Base-by-base conservation (phyloP, 2,888 invertebrate species). In the Eupithecia dodoneata region DNA sequence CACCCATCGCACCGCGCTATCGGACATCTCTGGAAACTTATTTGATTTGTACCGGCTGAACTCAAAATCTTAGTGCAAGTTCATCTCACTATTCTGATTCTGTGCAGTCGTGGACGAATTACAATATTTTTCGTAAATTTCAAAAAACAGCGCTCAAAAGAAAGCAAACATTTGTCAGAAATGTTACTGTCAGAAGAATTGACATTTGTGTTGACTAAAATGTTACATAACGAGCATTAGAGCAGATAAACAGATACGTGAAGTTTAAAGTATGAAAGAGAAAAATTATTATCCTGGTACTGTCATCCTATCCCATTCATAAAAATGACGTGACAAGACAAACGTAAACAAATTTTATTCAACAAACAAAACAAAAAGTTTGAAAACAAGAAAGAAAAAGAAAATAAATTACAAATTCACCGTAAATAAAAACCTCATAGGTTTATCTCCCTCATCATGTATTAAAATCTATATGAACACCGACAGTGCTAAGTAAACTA, bases 1-100 rank as follows among this genome's bases (percentile, higher is more conserved):
- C 79, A 91, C 89, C 76, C 93, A 93, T 91, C 81, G 77, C 76
- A 79, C 78, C 72, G 79, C 77, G 79, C 72, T 77, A 65, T 83
- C 80, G 49, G 78, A 72, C 78, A 78, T 79, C 9, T n/a, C 45
- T 15, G 30, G 41, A 47, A 44, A 18, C 49, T 76, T 71, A 67
- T 42, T 59, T 67, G 49, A 75, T 76, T 73, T 73, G 65, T 67
- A 76, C 75, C 67, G 49, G 66, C 72, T 49, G 79, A 59, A 59
- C 67, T 71, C 63, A 66, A 42, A 66, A 30, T 41, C 15, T 74
- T 75, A 71, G 41, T 74, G 59, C 72, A 78, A 78, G 74, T 63
- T 78, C 76, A 76, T 76, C 59, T 74, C 71, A 73, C 70, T 71
- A 71, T 66, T 30, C 67, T 44, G 63, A 44, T 15, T 66, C 41